phyloP scores from a whole-genome alignment of 2,888 invertebrate species.

The Barypeithes pellucidus region DNA sequence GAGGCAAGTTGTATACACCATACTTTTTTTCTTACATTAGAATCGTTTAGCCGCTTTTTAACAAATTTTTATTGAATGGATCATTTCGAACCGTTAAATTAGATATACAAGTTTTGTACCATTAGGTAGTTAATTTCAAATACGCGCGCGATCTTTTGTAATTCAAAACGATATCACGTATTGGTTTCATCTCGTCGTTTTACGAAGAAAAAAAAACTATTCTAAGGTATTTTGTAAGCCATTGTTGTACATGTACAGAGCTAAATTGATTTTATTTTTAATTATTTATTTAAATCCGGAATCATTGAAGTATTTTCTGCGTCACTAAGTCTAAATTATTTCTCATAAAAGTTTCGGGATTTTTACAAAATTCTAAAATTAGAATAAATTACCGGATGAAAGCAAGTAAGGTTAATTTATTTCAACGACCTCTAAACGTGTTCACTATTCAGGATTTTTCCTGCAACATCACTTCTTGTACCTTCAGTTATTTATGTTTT shows the following conservation, averaged over 20 bases:
- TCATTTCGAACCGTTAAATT: slow-evolving; percentile 19
- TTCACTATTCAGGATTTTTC: too few species aligned
- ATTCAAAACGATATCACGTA: slow-evolving; percentile 40
- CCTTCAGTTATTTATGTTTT: too few species aligned
- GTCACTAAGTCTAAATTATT: background rate
- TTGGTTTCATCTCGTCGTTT: slow-evolving; percentile 7
- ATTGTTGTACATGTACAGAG: slow-evolving; percentile 27
- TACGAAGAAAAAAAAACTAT: slow-evolving; percentile 13
- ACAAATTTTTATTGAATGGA: slow-evolving; percentile 17
- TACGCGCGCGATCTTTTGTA: slow-evolving; percentile 23
- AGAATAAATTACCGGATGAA: background rate
- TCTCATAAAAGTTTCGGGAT: background rate
- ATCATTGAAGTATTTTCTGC: slow-evolving; percentile 13
- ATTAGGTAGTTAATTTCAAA: slow-evolving; percentile 21
- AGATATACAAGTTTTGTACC: slow-evolving; percentile 19
- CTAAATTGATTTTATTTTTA: slow-evolving; percentile 30
- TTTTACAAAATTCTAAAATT: background rate
- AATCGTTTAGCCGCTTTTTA: slow-evolving; percentile 25
- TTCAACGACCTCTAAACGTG: too few species aligned
- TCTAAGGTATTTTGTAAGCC: slow-evolving; percentile 12
- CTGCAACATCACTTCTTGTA: too few species aligned
- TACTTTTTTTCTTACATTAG: slow-evolving; percentile 22
- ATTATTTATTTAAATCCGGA: slow-evolving; percentile 42
- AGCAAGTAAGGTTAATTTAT: too few species aligned
- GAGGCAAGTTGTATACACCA: slow-evolving; percentile 21